Base-by-base conservation (phyloP, 2,797 vertebrate genomes). In the Discoglossus pictus region DNA sequence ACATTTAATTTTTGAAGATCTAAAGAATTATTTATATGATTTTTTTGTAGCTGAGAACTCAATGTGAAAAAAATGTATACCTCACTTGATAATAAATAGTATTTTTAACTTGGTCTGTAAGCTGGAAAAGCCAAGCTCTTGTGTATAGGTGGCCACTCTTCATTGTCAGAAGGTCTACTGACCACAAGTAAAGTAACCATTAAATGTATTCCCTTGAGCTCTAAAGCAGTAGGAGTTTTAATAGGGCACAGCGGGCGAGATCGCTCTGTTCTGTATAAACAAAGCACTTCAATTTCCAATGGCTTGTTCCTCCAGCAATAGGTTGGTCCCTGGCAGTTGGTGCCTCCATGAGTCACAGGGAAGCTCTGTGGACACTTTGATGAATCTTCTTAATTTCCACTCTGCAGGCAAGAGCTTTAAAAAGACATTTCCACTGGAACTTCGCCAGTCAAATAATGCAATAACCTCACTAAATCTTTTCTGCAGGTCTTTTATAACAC, bases 321-420 rank as follows among this genome's bases (percentile, higher is more conserved):
- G 68, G 61, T 65, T 65, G 61, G 61, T 64, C 59, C 44, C 68
- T 59, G 68, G 44, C 44, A 65, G 15, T 52, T 43, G 46, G 53
- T 64, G 35, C 23, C 17, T 65, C 47, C 27, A 59, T 52, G 61
- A 71, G 23, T 71, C 53, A 43, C 68, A 35, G 55, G 59, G 61
- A 65, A 71, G 46, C 38, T 58, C 31, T 52, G 68, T 59, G 42
- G 68, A 64, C 68, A 71, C 68, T 64, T 71, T 71, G 68, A 71
- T 71, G 68, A 71, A 71, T 71, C 68, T 65, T 39, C 68, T 71
- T 71, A 71, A 71, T 71, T 71, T 71, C 61, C 61, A 71, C 68
- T 64, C 68, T 71, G 68, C 68, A 65, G 68, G 68, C 68, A 58
- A 71, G 61, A 71, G 65, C 68, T 71, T 71, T 71, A 71, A 71